phyloP scores from a whole-genome alignment of 2,113 vertebrate species.

The Ochotona curzoniae region DNA sequence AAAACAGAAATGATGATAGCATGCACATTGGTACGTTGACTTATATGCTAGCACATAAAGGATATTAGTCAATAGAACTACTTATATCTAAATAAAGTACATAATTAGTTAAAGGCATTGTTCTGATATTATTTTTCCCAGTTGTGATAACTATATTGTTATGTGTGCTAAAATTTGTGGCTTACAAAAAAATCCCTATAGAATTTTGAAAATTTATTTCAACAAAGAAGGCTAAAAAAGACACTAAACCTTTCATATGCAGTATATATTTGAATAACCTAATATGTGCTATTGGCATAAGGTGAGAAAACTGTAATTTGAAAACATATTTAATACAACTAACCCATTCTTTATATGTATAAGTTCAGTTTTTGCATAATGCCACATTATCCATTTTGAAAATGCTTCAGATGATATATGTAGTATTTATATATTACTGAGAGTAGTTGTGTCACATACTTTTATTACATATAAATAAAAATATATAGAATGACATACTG shows the following conservation, averaged over 20 bases:
- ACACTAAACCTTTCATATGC: neutral
- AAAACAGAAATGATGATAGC: neutral
- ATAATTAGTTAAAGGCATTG: neutral
- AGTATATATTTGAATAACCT: neutral
- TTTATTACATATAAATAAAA: too few species aligned
- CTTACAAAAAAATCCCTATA: neutral
- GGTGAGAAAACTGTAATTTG: too few species aligned
- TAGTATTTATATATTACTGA: too few species aligned
- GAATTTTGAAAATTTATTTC: neutral
- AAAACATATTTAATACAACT: too few species aligned
- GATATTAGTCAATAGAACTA: neutral
- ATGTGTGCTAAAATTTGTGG: neutral
- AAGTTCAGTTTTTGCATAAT: too few species aligned
- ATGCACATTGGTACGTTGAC: neutral
- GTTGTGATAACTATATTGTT: neutral
- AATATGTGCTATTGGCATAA: too few species aligned
- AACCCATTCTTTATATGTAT: too few species aligned
- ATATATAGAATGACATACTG: too few species aligned
- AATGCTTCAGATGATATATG: too few species aligned
- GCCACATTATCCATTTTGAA: too few species aligned
- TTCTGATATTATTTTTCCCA: neutral
- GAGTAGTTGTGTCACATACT: too few species aligned
- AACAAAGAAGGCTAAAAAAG: constrained; percentile 28
- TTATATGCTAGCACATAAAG: neutral
- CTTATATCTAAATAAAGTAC: neutral